Base-by-base conservation (phyloP, 1,140 invertebrate species). In the Drosophila bocqueti region DNA sequence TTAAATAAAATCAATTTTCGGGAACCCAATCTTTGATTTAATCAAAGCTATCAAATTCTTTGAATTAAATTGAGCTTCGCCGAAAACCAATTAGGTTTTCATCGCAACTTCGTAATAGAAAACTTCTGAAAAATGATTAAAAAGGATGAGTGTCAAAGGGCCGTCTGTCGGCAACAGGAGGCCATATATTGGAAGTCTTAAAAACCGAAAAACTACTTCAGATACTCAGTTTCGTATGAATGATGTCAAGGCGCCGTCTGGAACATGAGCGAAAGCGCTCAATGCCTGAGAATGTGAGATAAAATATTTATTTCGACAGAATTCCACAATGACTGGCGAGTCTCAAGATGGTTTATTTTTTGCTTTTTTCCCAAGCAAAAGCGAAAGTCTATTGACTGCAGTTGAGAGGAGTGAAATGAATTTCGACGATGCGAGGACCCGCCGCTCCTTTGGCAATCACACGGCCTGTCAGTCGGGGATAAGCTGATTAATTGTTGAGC, bases 401-500 rank as follows among this genome's bases (percentile, higher is more conserved):
- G 34, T 68, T 49, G 63, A 68, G 47, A n/a, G 21, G 42, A 31
- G n/a, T 11, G 26, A 52, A 52, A 76, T 52, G 46, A 59, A n/a
- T 71, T 71, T 45, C 38, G 34, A 2, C 7, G 18, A 16, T 29
- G 40, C 16, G 10, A 57, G 16, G 63, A 16, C 16, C 10, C 31
- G 16, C 1, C 16, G 36, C 15, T 47, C 24, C 42, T 49, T 58
- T 59, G 49, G 26, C 52, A 76, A 76, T 73, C 69, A 61, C 45
- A 43, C 42, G 40, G 34, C 36, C 47, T 60, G 67, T 43, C 69
- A 50, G 67, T 24, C 38, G 57, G 43, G 57, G 57, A 60, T 77
- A 69, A 77, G 74, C 74, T 69, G 74, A 77, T 77, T 77, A 77
- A 77, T 77, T 77, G 75, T 67, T 57, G 38, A 50, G 34, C 49